Evolutionary conservation across 2,797 vertebrate genomes (phyloP).

Genomic region (Hylomyscus alleni): DNA sequence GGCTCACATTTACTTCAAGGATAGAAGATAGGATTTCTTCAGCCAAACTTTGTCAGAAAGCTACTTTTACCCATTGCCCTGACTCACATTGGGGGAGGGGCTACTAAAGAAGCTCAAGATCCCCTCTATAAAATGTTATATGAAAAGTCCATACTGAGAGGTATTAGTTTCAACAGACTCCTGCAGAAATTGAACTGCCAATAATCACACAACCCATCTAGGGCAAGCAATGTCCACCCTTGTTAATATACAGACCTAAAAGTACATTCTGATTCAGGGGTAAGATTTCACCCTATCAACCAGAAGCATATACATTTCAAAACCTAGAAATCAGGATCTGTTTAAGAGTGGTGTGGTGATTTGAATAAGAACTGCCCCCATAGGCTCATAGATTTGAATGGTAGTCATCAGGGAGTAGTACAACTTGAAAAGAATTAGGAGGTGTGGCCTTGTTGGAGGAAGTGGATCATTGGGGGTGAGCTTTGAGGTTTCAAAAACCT

Average conservation of each 20-base stretch:
- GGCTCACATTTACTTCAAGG: neutral
- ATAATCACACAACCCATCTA: neutral
- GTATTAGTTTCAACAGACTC: neutral
- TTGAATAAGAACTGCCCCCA: neutral
- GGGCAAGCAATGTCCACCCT: too few relatives aligned
- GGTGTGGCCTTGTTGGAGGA: neutral
- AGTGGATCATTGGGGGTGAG: neutral
- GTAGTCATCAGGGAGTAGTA: neutral
- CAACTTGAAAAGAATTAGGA: neutral
- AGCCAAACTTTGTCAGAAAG: neutral
- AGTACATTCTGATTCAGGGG: neutral
- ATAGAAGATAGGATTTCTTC: neutral
- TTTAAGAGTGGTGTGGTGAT: neutral
- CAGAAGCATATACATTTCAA: neutral
- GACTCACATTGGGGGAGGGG: neutral
- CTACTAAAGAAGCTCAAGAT: neutral
- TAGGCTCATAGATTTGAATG: neutral
- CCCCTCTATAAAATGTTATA: neutral
- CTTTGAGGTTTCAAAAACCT: neutral
- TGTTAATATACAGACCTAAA: neutral
- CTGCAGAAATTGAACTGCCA: neutral
- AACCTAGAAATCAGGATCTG: neutral
- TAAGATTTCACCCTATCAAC: neutral
- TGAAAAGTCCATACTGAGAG: neutral
- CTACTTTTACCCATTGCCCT: too few relatives aligned